Conservation (phyloP, 2,888 invertebrate species). For the Melinaea marsaeus region DNA sequence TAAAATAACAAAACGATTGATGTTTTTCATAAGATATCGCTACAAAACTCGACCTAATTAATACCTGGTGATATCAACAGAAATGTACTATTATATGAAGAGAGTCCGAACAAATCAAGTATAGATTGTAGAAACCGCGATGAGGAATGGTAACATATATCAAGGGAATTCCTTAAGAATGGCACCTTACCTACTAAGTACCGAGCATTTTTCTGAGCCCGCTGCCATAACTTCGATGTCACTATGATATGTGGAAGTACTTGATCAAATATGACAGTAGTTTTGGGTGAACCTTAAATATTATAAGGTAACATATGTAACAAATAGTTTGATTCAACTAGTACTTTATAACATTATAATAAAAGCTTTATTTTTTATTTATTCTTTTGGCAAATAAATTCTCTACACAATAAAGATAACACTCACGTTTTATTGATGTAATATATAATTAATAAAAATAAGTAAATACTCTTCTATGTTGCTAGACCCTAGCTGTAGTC, state of each 20-base stretch:
- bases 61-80: slow-evolving; percentile 19
- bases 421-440: not conserved
- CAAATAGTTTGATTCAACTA: too few species aligned
- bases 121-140: slow-evolving; percentile 40
- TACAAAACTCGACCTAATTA: slow-evolving; percentile 12
- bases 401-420: slow-evolving; percentile 33
- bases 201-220: slow-evolving; percentile 50
- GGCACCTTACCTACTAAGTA: slow-evolving; percentile 38
- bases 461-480: too few species aligned
- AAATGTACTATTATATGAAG: slow-evolving; percentile 22
- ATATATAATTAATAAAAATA: not conserved
- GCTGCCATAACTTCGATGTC: slow-evolving; percentile 64
- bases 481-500: too few species aligned
- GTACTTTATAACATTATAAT: too few species aligned
- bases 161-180: slow-evolving; percentile 49
- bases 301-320: too few species aligned
- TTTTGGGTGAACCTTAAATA: too few species aligned
- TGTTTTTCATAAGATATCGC: not conserved
- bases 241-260: slow-evolving; percentile 60
- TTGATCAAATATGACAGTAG: too few species aligned
- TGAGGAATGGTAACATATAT: slow-evolving; percentile 55
- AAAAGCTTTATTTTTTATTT: too few species aligned
- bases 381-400: slow-evolving; percentile 15
- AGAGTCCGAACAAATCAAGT: slow-evolving; percentile 32
- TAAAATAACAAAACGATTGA: not conserved